Evolutionary conservation across 2,888 invertebrate species (phyloP), one percentile per base, ranked within the genome.

Genomic region (Trachelus stipa): DNA sequence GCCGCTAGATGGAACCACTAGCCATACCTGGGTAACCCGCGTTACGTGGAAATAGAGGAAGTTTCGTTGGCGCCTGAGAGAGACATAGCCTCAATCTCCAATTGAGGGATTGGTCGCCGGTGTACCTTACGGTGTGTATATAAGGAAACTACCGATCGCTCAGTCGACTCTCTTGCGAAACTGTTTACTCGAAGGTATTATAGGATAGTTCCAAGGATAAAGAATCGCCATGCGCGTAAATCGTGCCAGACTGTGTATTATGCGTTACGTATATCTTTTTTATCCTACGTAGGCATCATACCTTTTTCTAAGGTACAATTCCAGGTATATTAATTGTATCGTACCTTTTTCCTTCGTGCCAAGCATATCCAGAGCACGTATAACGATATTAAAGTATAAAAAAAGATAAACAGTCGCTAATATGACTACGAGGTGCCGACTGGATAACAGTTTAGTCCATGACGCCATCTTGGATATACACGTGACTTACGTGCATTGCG

Each of bases 121-220:
- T 12, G 23, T 35, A 34, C 23, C 34, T 74, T 30, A 74, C 6
- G 75, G 78, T 79, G 81, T 73, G 84, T 82, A 84, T 89, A 89
- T 89, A 90, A 89, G 89, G 90, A 88, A 90, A 90, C 88, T 87
- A 85, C 85, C 86, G 87, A 87, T 89, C 84, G 86, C 82, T 86
- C 80, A 80, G 83, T 56, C 85, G 86, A 88, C 85, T 88, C 85
- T 84, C 84, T 90, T 90, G 89, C 90, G 89, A 90, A 90, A 90
- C 83, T 89, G 89, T 89, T 88, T 90, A 89, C 88, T 87, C 83
- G 84, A 79, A 82, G 83, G 79, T 81, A 82, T 84, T 56, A 85
- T 87, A 84, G 87, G 88, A 88, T 89, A 87, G 84, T 86, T 87
- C 87, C 89, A 90, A 89, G 89, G 89, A 89, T 89, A 89, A 88